Evolutionary conservation across 2,888 invertebrate species (phyloP).

Genomic region (Melikaiella ostensackeni): DNA sequence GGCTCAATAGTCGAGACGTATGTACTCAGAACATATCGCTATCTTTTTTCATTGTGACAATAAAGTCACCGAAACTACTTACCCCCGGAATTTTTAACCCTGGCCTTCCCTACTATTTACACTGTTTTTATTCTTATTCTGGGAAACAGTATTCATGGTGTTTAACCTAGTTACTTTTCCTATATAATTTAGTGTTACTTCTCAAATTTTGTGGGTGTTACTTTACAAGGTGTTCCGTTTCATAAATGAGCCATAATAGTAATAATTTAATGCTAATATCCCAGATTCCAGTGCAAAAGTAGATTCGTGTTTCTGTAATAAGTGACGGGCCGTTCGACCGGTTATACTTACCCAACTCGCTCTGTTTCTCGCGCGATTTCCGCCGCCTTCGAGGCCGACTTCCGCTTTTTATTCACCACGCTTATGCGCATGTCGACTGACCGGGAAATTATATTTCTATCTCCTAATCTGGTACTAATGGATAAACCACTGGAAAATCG

Average conservation of each 20-base stretch:
- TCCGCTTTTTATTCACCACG: conserved; percentile 39
- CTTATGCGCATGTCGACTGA: conserved; percentile 18
- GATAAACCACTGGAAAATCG: not conserved
- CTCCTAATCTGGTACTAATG: not conserved
- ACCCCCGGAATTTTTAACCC: no score
- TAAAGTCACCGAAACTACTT: no score
- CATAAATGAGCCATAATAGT: not conserved
- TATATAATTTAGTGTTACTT: no score
- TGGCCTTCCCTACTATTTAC: no score
- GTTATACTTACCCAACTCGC: conserved; percentile 16
- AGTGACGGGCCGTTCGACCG: conserved; percentile 20
- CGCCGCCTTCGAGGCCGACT: conserved; percentile 34
- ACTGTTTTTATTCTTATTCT: no score
- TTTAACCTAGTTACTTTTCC: no score
- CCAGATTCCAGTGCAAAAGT: not conserved
- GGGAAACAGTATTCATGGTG: no score
- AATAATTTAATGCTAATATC: not conserved
- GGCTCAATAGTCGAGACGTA: no score
- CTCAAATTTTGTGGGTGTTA: no score
- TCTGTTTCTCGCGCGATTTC: conserved; percentile 38
- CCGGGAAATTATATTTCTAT: not conserved
- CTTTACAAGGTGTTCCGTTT: not conserved
- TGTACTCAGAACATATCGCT: no score
- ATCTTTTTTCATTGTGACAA: no score
- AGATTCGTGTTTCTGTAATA: conserved; percentile 20